phyloP scores from a whole-genome alignment of 2,113 vertebrate genomes.

The Nematolebias whitei region DNA sequence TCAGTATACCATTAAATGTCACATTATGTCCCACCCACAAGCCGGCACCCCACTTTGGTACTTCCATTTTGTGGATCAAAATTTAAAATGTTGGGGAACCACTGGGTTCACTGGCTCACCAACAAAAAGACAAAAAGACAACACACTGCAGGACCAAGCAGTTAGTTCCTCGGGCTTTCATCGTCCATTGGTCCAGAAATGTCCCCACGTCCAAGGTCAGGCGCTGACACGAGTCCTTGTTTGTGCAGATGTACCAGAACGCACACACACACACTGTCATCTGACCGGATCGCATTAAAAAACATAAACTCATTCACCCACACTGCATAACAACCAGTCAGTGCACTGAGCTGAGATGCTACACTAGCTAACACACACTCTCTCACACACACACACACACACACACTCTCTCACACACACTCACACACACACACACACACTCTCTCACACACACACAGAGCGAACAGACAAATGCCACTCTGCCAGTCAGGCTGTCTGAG shows the following conservation, averaged over 20 bases:
- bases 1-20: too few species aligned
- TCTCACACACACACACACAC: too few species aligned
- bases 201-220: neutral
- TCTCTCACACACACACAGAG: constrained; percentile 2
- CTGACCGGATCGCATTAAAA: constrained; percentile 50
- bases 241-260: neutral
- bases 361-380: constrained; percentile 37
- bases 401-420: constrained; percentile 3
- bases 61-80: too few species aligned
- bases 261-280: constrained; percentile 11
- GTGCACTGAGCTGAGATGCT: constrained; percentile 31
- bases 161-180: neutral
- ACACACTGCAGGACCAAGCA: too few species aligned
- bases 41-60: too few species aligned
- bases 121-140: too few species aligned
- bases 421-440: constrained; percentile 5
- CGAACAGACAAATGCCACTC: constrained; percentile 23
- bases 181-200: neutral
- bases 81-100: too few species aligned
- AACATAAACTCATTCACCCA: constrained; percentile 29
- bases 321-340: constrained; percentile 23
- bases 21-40: too few species aligned
- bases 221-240: neutral
- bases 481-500: constrained; percentile 55
- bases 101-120: too few species aligned